A percentile compares a stretch with the other conserved stretches of the same genome.
phyloP scores from a whole-genome alignment of 2,888 invertebrate species.

The Cheilosia variabilis region DNA sequence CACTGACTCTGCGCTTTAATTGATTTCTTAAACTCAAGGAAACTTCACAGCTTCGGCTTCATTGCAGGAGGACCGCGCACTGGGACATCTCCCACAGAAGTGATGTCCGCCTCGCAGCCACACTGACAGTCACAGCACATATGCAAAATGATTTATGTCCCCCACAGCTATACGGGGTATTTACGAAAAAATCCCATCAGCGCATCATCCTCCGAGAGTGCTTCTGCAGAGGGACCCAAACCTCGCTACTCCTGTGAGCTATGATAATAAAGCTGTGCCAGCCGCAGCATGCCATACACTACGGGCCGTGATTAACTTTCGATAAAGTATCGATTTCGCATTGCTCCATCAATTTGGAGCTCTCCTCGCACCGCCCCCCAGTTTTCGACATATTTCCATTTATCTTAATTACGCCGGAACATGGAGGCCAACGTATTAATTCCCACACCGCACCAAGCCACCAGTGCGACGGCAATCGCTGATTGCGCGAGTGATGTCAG shows the following conservation, averaged over 20 bases:
- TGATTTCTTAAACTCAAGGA: conserved; percentile 58
- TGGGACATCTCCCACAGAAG: conserved; percentile 2
- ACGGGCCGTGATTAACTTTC: conserved; percentile 58
- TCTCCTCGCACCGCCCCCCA: conserved; percentile 24
- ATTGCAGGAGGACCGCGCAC: neutral
- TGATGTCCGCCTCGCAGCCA: neutral
- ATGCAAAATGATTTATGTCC: conserved; percentile 65
- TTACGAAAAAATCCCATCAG: conserved; percentile 40
- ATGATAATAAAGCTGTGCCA: conserved; percentile 53
- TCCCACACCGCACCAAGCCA: conserved; percentile 16
- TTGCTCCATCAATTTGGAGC: conserved; percentile 37
- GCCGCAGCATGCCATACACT: neutral
- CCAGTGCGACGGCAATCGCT: neutral
- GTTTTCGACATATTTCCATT: conserved; percentile 62
- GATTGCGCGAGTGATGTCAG: conserved; percentile 36
- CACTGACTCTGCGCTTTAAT: conserved; percentile 23
- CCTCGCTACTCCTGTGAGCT: conserved; percentile 39
- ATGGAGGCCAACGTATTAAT: conserved; percentile 66
- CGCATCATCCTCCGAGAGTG: neutral
- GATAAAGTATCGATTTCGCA: conserved; percentile 66
- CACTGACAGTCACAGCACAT: neutral
- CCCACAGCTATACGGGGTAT: conserved; percentile 15
- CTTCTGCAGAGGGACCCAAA: neutral
- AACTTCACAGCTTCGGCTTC: conserved; percentile 17
- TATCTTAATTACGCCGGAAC: conserved; percentile 71